phyloP scores from a whole-genome alignment of 92 coral and sea anemone species.

The Paragorgia papillata region DNA sequence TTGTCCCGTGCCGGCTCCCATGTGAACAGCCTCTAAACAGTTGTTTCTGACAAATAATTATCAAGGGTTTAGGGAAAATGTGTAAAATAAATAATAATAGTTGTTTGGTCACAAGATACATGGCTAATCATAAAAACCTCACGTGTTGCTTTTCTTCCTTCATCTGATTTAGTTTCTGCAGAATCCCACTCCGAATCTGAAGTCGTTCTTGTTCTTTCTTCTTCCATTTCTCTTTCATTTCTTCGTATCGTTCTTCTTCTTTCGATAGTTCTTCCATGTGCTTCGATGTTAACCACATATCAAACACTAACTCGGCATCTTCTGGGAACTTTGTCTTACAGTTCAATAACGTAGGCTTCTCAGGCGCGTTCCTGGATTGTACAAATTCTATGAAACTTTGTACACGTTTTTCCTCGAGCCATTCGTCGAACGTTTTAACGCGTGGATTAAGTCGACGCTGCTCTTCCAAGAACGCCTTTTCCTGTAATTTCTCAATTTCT shows the following conservation, averaged over 20 bases:
- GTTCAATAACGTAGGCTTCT: constrained; percentile 25
- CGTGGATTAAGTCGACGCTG: constrained; percentile 67
- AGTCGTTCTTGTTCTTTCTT: constrained; percentile 72
- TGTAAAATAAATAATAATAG: too few species aligned
- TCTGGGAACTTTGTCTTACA: constrained; percentile 42
- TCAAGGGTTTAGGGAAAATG: too few species aligned
- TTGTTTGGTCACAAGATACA: too few species aligned
- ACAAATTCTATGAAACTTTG: constrained; percentile 70
- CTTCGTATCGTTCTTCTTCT: constrained; percentile 72
- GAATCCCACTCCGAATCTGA: constrained; percentile 51
- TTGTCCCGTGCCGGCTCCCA: too few species aligned
- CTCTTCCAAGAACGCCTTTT: constrained; percentile 17
- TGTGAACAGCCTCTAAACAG: too few species aligned
- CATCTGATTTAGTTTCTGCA: constrained; percentile 21
- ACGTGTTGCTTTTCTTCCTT: background rate
- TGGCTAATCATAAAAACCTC: too few species aligned
- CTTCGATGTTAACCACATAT: constrained; percentile 91
- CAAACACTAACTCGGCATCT: constrained; percentile 76
- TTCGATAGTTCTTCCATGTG: constrained; percentile 71
- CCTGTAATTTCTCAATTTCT: constrained; percentile 4
- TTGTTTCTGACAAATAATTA: too few species aligned
- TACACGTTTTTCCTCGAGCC: constrained; percentile 82
- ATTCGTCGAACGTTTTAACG: constrained; percentile 85
- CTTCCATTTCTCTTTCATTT: constrained; percentile 92
- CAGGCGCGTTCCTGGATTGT: constrained; percentile 71